Base-by-base conservation (phyloP, 1,140 invertebrate species). In the Myzus persicae region DNA sequence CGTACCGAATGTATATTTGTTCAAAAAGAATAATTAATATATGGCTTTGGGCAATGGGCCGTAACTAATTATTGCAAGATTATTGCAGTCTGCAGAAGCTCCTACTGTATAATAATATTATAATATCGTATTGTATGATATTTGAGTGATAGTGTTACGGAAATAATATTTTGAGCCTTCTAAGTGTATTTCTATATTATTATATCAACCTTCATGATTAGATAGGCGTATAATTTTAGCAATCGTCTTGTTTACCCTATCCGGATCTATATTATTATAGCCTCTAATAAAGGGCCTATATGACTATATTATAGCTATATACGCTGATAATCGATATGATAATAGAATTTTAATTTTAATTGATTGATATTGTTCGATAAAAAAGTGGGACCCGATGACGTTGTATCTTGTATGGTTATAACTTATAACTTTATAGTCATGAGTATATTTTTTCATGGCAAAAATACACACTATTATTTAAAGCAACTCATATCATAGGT, bases 11-110 rank as follows among this genome's bases (percentile, higher is more conserved):
- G 40, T 44, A 22, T 42, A 24, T 40, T 7, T 85, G 40, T 42
- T 31, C 24, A 40, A 26, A 40, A 40, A 9, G 1, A 40, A 85
- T 11, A 38, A 82, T 40, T n/a, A 42, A 42, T 59, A 42, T 85
- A 85, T 85, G 36, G 6, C 81, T 18, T 31, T 4, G 11, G 9
- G 84, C 84, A 31, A 31, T n/a, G 44, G 31, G 85, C 44, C 44
- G 44, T 88, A 36, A 88, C 85, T 48, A 48, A 88, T 88, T 88
- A 85, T 40, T 85, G 40, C 9, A 42, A 42, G 84, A 85, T 44
- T 85, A 46, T 87, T 9, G 42, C 48, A 51, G 22, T 51, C 48
- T 51, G 48, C 42, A 31, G 84, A 46, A 87, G 82, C 40, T 42
- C 59, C 59, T 76, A 76, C 59, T n/a, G 59, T 11, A 40, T 85